Evolutionary conservation across 2,888 invertebrate genomes (phyloP), one percentile per base, ranked within the genome.

Genomic region (Epinotia bilunana): DNA sequence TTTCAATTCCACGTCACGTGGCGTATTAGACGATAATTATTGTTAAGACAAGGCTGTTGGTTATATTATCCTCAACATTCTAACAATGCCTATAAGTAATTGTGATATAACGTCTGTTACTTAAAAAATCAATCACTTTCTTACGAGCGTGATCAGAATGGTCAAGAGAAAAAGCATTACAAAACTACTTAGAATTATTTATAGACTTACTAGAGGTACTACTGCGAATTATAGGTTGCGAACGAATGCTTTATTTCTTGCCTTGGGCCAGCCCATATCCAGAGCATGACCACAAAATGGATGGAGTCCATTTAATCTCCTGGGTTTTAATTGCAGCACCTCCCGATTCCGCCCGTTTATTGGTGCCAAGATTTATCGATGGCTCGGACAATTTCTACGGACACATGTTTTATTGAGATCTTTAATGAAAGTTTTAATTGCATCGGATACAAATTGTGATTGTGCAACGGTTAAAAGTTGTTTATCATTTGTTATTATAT

Each of bases 281-380:
- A 82, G 83, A 81, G 83, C 83, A 84, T 83, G 84, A 87, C 90
- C 91, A 88, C 91, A 74, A 90, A 91, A 92, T 89, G 88, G 89
- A 91, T 91, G 86, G 86, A 87, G 86, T 88, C 89, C 90, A 90
- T 92, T 92, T 92, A 92, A 92, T 92, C 91, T 87, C 86, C 81
- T 84, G 87, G 89, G 88, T 87, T 90, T 90, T 92, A 92, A 92
- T 92, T 92, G 91, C 90, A 87, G 86, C 89, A 89, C 90, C 91
- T 90, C 89, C 86, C 86, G 87, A 87, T 87, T 86, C 87, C 86
- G 82, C 82, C 86, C 90, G 87, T 91, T 92, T 91, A 89, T 91
- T 89, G 90, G 87, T 82, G 77, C 74, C 77, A 83, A 89, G 90
- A 91, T 92, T 92, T 91, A 92, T 91, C 79, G 86, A 77, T 79